Base-by-base conservation (phyloP, 2,888 invertebrate species). In the Nemapogon koenigi region DNA sequence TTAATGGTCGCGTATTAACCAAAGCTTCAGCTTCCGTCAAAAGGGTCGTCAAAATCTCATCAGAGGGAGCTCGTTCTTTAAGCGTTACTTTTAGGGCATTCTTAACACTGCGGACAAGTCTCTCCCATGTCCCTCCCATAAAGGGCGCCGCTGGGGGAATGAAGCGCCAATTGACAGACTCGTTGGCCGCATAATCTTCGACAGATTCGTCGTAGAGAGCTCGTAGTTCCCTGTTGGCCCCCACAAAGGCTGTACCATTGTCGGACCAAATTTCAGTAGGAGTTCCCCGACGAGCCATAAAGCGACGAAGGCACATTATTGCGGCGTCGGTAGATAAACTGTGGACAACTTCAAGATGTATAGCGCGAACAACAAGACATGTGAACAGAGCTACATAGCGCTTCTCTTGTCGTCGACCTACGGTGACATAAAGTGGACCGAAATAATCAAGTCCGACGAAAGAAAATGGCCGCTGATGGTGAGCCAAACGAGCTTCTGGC, bases 51-150 rank as follows among this genome's bases (percentile, higher is more conserved):
- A 29, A 16, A 4, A 16, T 29, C 10, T 29, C 29, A 15, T 29
- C 13, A 6, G 6, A 16, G 4, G 29, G 29, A 16, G 14, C 14
- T 14, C 29, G 29, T 13, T 29, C 29, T 14, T 29, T 4, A 16
- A 29, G 29, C 4, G 29, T 29, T 3, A 13, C 29, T 10, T 16
- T 14, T 7, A 29, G 29, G 2, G 29, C 29, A 7, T 29, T 16
- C 14, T 29, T 29, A 4, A 16, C 16, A 7, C 15, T n/a, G n/a
- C 46, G 38, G 3, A 49, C 44, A 2, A 48, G 6, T 0, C 46
- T 14, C 25, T 49, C 47, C 48, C 47, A 46, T 1, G 46, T 45
- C 6, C 49, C 47, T 0, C 44, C 49, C 44, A 40, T 38, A 32
- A 41, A 25, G 0, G 45, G 44, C 1, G 43, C 42, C 1, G 16